A percentile compares a stretch with the other conserved stretches of the same genome.
Evolutionary conservation across 2,797 vertebrate genomes (phyloP).

Genomic region (Neoniphon sammara): DNA sequence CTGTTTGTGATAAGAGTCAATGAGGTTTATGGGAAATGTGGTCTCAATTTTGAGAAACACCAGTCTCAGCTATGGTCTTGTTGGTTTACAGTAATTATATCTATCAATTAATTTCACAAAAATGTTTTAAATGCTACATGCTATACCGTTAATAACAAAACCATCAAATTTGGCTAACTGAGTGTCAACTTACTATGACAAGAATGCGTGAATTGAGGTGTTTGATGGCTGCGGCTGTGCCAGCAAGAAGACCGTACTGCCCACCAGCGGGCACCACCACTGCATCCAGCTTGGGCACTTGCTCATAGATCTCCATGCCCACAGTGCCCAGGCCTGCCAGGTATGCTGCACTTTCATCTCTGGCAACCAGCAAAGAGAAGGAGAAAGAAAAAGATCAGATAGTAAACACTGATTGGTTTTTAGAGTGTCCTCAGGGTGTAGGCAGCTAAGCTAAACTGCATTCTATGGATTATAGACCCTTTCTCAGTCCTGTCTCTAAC

Average conservation of each 20-base stretch:
- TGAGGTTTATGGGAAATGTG: no score
- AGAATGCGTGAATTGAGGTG: constrained; percentile 86
- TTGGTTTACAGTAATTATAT: no score
- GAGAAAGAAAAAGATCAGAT: constrained; percentile 1
- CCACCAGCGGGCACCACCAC: constrained; percentile 89
- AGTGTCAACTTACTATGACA: constrained; percentile 86
- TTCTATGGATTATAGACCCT: no score
- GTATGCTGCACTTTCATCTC: constrained; percentile 86
- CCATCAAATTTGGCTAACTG: neutral
- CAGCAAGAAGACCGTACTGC: constrained; percentile 87
- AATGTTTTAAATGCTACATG: neutral
- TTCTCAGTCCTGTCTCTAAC: neutral
- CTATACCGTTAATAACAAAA: neutral
- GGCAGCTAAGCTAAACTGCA: neutral
- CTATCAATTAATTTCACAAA: neutral
- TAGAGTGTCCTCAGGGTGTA: neutral
- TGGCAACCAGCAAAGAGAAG: constrained; percentile 52
- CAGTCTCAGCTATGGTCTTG: no score
- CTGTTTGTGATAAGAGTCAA: no score
- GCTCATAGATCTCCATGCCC: constrained; percentile 90
- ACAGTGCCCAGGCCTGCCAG: constrained; percentile 90
- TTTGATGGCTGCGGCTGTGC: constrained; percentile 89
- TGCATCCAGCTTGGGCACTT: constrained; percentile 89
- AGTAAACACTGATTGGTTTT: neutral
- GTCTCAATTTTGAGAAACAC: no score